Percentiles rank a stretch among this genome's conserved stretches.
Conservation (phyloP, 2,113 vertebrate species). For the Python bivittatus region DNA sequence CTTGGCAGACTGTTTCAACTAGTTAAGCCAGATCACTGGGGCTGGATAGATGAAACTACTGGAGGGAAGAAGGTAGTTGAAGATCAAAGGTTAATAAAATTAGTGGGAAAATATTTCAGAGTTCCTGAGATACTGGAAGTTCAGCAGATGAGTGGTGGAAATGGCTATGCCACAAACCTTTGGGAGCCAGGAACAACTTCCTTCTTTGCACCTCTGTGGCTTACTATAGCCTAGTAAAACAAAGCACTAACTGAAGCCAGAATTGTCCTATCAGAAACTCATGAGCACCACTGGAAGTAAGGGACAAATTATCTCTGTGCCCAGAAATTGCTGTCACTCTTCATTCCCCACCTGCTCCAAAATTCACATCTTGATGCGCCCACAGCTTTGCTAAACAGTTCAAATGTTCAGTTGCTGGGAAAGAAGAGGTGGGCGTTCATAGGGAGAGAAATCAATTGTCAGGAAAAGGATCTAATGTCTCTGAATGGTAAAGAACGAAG, state of each 20-base stretch:
- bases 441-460: not conserved
- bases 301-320: not conserved
- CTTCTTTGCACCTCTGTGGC: not conserved
- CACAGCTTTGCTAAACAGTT: not conserved
- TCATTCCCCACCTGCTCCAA: not conserved
- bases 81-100: not conserved
- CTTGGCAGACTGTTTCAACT: not conserved
- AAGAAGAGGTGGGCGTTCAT: not conserved
- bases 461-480: not conserved
- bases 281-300: not conserved
- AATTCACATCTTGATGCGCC: not conserved
- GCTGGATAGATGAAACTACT: not conserved
- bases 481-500: not conserved
- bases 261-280: conserved; percentile 8
- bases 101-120: not conserved
- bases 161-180: not conserved
- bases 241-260: not conserved
- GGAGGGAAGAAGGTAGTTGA: not conserved
- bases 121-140: not conserved
- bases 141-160: not conserved
- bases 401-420: not conserved
- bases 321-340: not conserved
- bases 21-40: not conserved
- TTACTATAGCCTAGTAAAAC: not conserved
- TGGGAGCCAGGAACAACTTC: not conserved